Evolutionary conservation across 2,113 vertebrate species (phyloP).

Genomic region (Carassius carassius): DNA sequence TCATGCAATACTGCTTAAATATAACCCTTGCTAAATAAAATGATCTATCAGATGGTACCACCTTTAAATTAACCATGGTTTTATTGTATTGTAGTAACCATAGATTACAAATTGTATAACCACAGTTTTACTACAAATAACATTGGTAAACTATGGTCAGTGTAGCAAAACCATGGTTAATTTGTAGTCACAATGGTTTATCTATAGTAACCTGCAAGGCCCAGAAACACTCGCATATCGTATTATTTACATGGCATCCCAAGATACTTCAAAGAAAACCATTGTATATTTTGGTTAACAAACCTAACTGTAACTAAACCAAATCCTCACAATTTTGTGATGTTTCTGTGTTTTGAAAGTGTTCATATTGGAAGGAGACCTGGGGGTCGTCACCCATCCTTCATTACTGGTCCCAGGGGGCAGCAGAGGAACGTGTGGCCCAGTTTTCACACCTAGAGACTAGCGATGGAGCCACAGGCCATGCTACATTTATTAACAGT

Average conservation of each 20-base stretch:
- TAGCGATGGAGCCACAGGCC: conserved; percentile 62
- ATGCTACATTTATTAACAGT: conserved; percentile 78
- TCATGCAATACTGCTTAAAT: too few relatives aligned
- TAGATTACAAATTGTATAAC: too few relatives aligned
- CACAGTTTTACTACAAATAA: too few relatives aligned
- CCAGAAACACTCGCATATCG: too few relatives aligned
- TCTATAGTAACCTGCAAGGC: too few relatives aligned
- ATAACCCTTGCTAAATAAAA: too few relatives aligned
- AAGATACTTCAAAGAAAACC: not conserved
- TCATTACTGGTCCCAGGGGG: conserved; percentile 51
- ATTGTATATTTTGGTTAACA: not conserved
- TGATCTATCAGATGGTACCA: too few relatives aligned
- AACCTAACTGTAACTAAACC: conserved; percentile 4
- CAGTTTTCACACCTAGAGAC: conserved; percentile 35
- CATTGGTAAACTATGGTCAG: too few relatives aligned
- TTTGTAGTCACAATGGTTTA: too few relatives aligned
- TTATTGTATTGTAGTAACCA: too few relatives aligned
- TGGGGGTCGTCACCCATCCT: conserved; percentile 2
- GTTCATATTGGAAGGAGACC: not conserved
- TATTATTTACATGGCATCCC: not conserved
- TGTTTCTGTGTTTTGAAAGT: not conserved
- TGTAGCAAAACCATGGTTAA: too few relatives aligned
- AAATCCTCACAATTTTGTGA: not conserved
- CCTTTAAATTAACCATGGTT: too few relatives aligned
- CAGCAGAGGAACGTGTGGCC: conserved; percentile 58